A percentile compares a stretch with the other conserved stretches of the same genome.
Conservation (phyloP, 2,113 vertebrate genomes). For the Callionymus lyra region DNA sequence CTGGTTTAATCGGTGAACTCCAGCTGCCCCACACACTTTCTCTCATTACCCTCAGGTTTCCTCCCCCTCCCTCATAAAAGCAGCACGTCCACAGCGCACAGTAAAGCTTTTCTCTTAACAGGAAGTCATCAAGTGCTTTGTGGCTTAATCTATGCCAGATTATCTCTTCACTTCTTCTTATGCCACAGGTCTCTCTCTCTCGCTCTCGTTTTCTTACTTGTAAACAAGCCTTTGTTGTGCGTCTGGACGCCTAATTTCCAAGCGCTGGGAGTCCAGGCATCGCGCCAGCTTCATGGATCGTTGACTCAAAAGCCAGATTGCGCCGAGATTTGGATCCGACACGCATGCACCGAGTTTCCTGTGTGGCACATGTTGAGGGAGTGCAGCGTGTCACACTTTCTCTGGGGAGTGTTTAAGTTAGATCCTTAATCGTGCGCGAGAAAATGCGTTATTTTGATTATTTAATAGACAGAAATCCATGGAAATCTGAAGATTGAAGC, state of each 20-base stretch:
- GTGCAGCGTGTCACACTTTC: no score
- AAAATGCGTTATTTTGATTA: no score
- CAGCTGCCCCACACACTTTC: neutral
- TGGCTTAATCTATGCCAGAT: slow-evolving; percentile 51
- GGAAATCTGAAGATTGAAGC: no score
- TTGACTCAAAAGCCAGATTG: slow-evolving; percentile 18
- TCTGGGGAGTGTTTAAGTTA: no score
- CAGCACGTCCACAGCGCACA: slow-evolving; percentile 11
- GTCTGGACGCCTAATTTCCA: slow-evolving; percentile 21
- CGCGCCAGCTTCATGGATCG: slow-evolving; percentile 17
- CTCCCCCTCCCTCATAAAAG: slow-evolving; percentile 4
- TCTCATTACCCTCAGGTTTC: slow-evolving; percentile 1
- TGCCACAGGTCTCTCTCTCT: slow-evolving; percentile 5
- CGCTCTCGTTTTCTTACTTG: slow-evolving; percentile 11
- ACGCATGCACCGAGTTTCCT: slow-evolving; percentile 9
- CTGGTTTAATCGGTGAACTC: neutral
- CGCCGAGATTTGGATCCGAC: slow-evolving; percentile 3
- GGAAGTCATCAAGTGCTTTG: slow-evolving; percentile 37
- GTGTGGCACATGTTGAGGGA: no score
- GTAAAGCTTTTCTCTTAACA: slow-evolving; percentile 29
- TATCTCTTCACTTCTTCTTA: slow-evolving; percentile 27
- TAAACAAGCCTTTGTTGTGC: slow-evolving; percentile 33
- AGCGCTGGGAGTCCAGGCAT: slow-evolving; percentile 4
- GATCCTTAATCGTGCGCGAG: no score
- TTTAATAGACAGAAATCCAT: no score